Conservation (phyloP, 2,797 vertebrate genomes). For the Xyrichtys novacula region DNA sequence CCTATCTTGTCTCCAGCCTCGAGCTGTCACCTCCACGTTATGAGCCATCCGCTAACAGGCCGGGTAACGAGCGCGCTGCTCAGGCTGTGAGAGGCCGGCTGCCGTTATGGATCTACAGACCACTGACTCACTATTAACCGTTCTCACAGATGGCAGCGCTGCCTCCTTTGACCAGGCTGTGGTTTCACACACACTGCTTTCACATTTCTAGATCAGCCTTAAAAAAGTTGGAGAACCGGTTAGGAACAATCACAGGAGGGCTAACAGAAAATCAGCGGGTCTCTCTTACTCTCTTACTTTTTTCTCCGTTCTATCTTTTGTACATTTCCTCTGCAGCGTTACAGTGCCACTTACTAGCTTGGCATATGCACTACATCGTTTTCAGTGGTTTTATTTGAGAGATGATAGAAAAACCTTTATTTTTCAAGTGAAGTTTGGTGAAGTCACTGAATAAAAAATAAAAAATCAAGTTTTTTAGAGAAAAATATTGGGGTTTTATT, state of each 20-base stretch:
- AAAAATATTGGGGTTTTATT: no score
- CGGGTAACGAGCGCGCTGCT: conserved; percentile 52
- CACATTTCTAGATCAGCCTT: conserved; percentile 10
- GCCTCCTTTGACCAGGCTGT: conserved; percentile 4
- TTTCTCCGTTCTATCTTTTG: no score
- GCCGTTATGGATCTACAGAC: conserved; percentile 53
- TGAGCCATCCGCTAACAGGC: conserved; percentile 53
- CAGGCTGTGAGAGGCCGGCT: conserved; percentile 46
- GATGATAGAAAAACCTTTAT: no score
- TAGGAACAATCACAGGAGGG: conserved; percentile 7
- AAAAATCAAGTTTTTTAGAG: no score
- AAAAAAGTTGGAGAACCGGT: conserved; percentile 3
- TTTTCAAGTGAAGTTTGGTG: no score
- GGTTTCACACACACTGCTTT: conserved; percentile 25
- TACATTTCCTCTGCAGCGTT: no score
- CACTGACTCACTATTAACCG: conserved; percentile 51
- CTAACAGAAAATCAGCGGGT: conserved; percentile 10
- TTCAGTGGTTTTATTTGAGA: no score
- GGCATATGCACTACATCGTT: no score
- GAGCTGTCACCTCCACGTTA: conserved; percentile 56
- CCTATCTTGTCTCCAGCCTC: conserved; percentile 53
- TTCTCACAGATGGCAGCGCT: conserved; percentile 26
- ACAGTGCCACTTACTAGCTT: no score
- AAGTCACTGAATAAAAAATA: no score
- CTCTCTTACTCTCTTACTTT: no score